These are phyloP conservation scores for Belonocnema kinseyi DNA, from an alignment of 1,140 invertebrate species.

Conservation along the genomic window DNA sequence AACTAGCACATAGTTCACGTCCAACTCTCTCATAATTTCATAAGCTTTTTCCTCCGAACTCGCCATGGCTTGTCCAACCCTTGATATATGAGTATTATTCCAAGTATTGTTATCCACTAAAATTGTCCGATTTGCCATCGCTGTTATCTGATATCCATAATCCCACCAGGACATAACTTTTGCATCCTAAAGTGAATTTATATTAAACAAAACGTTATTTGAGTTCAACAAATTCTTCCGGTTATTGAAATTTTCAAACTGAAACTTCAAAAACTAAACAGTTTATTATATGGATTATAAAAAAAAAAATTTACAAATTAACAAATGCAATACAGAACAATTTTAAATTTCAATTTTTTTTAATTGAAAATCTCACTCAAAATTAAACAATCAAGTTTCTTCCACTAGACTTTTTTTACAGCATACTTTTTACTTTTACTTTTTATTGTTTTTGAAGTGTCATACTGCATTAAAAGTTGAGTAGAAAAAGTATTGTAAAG, in stretches of 20 bases:
- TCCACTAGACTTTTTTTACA: no score
- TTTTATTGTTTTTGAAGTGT: no score
- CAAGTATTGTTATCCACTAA: slow-evolving; percentile 99
- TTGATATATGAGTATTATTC: slow-evolving; percentile 99
- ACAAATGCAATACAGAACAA: background rate
- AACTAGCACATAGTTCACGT: slow-evolving; percentile 98
- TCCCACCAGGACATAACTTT: slow-evolving; percentile 99
- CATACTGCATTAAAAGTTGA: no score
- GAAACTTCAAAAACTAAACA: slow-evolving; percentile 24
- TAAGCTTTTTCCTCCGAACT: slow-evolving; percentile 97
- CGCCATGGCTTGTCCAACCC: slow-evolving; percentile 98
- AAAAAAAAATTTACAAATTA: background rate
- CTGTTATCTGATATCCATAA: slow-evolving; percentile 99
- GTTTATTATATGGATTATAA: no score
- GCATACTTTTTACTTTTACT: no score
- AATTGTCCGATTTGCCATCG: slow-evolving; percentile 98
- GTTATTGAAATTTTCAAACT: slow-evolving; percentile 7
- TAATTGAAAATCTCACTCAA: no score
- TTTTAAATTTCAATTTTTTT: no score
- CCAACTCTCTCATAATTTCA: slow-evolving; percentile 97
- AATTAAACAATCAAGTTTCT: no score
- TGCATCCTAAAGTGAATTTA: slow-evolving; percentile 81
- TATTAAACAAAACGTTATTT: slow-evolving; percentile 32
- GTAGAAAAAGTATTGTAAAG: no score
- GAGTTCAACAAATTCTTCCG: background rate